Evolutionary conservation across 2,113 vertebrate species (phyloP), one percentile per base, ranked within the genome.

Genomic region (Syngnathus floridae): DNA sequence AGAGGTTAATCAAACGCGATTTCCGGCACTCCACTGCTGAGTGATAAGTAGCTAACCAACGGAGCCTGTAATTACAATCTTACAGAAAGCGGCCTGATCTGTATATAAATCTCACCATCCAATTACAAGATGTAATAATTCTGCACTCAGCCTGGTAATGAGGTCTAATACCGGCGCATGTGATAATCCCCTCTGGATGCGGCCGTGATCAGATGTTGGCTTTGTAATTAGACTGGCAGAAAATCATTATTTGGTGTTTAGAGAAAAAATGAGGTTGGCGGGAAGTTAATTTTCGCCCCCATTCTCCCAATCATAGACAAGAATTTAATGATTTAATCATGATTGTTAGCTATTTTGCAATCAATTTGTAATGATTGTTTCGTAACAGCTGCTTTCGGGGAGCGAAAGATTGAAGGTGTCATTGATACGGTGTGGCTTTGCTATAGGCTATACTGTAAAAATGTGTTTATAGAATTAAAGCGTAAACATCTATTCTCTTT

Each of bases 91-190:
- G 78, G 91, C 84, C 92, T 17, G 90, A 92, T 92, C 91, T 92
- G 91, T 92, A 92, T 91, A 92, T 92, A 92, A 93, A 99, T 98
- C 96, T 98, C 93, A 93, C 95, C 96, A 98, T 98, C 96, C 96
- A 98, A 98, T 98, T 98, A 98, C 96, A 98, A 98, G 95, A 97
- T 98, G 96, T 98, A 98, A 98, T 98, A 98, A 98, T 98, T 98
- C 96, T 98, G 96, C 95, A 98, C 91, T 98, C 95, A 96, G 94
- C 95, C 95, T 97, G 94, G 95, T 98, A 98, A 98, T 98, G 96
- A 98, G 96, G 94, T 98, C 95, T 99, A 99, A 99, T 98, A 98
- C 97, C 96, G 77, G 90, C 82, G 92, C 96, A 95, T 96, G 95
- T 94, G 95, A 97, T 98, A 99, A 99, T 99, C 95, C 97, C 97